Percentiles rank a stretch among this genome's conserved stretches.
These are phyloP conservation scores for Nomada hirtipes DNA, from an alignment of 2,888 invertebrate species.

Conservation along the genomic window DNA sequence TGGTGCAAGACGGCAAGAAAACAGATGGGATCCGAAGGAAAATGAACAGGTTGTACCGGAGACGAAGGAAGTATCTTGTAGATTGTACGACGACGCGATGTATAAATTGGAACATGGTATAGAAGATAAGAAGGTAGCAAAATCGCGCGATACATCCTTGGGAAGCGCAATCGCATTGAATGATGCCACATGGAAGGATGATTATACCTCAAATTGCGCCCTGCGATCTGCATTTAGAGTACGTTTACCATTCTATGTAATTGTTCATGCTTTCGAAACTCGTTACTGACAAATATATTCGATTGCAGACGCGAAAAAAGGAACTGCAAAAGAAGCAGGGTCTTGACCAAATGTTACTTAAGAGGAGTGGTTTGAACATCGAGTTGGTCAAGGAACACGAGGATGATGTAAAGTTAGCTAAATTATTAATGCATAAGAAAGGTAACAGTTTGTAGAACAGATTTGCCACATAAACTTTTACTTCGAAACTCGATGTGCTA, in stretches of 20 bases:
- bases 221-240: conserved; percentile 95
- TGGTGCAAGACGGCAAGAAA: conserved; percentile 98
- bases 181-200: conserved; percentile 95
- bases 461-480: not conserved
- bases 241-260: conserved; percentile 74
- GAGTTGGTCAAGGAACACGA: conserved; percentile 91
- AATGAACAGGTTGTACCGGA: conserved; percentile 97
- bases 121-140: conserved; percentile 90
- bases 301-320: conserved; percentile 89
- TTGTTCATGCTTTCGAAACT: conserved; percentile 11
- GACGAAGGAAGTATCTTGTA: conserved; percentile 95
- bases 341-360: conserved; percentile 89
- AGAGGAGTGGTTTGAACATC: conserved; percentile 92
- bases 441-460: conserved; percentile 76
- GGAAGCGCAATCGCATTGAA: conserved; percentile 91
- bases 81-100: conserved; percentile 98
- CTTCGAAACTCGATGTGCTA: not conserved
- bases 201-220: conserved; percentile 95
- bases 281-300: conserved; percentile 36
- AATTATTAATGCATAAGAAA: conserved; percentile 88
- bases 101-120: conserved; percentile 97
- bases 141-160: conserved; percentile 90
- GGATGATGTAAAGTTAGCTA: conserved; percentile 92
- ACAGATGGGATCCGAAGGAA: conserved; percentile 98
- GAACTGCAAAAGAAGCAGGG: conserved; percentile 89